Evolutionary conservation across 2,888 invertebrate species (phyloP).

Genomic region (Ormia ochracea): DNA sequence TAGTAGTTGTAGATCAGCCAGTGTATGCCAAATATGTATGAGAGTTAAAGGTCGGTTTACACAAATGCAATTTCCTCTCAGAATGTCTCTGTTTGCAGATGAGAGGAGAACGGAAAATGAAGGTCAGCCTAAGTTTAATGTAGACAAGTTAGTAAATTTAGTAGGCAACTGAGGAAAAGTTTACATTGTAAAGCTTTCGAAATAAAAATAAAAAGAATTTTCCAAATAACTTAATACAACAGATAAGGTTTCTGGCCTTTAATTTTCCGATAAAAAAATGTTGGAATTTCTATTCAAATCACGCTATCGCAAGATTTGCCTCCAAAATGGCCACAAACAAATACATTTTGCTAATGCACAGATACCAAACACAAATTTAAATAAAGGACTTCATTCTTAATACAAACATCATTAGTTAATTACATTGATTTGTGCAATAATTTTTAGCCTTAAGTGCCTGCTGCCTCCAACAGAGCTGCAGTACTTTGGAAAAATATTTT

Average conservation of each 20-base stretch:
- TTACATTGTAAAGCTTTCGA: no score
- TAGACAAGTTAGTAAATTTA: no score
- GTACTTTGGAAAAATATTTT: neutral
- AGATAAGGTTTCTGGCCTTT: neutral
- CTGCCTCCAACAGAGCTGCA: constrained; percentile 32
- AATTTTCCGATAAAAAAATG: neutral
- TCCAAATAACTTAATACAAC: neutral
- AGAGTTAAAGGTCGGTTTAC: no score
- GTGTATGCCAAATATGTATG: no score
- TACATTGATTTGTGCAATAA: constrained; percentile 60
- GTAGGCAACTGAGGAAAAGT: no score
- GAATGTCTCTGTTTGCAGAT: no score
- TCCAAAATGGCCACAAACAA: constrained; percentile 17
- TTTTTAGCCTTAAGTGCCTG: constrained; percentile 57
- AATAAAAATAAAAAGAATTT: no score
- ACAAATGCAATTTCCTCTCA: no score
- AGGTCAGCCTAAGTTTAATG: neutral
- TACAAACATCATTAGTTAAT: constrained; percentile 48
- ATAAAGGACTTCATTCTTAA: constrained; percentile 31
- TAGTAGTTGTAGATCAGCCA: no score
- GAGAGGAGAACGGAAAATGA: neutral
- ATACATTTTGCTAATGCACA: neutral
- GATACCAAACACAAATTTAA: constrained; percentile 12
- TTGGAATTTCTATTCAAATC: constrained; percentile 3
- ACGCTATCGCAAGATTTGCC: neutral